Evolutionary conservation across 2,797 vertebrate genomes (phyloP).

Genomic region (Chanos chanos): DNA sequence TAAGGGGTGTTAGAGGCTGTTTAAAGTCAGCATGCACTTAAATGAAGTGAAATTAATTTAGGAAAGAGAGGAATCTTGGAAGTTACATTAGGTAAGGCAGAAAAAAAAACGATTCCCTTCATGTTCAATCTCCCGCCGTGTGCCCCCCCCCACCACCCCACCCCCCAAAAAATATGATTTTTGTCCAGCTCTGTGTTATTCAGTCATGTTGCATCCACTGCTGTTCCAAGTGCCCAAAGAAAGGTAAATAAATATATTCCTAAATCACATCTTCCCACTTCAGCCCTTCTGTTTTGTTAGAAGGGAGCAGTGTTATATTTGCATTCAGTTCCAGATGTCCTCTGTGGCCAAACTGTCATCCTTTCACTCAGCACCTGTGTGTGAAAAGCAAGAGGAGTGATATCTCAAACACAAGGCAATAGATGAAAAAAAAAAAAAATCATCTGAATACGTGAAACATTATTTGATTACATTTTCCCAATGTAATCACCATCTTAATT

Average conservation of each 20-base stretch:
- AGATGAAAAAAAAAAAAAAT: no score
- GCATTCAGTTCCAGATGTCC: no score
- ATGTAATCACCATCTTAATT: no score
- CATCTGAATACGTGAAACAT: no score
- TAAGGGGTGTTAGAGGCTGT: slow-evolving; percentile 46
- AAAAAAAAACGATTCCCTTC: slow-evolving; percentile 63
- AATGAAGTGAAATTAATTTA: slow-evolving; percentile 67
- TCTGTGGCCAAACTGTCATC: no score
- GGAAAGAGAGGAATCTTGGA: slow-evolving; percentile 64
- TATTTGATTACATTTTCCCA: no score
- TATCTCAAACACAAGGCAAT: no score
- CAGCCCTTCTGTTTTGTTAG: not conserved
- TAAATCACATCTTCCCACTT: not conserved
- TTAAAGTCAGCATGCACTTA: slow-evolving; percentile 46
- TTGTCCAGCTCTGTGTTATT: slow-evolving; percentile 37
- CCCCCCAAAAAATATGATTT: slow-evolving; percentile 40
- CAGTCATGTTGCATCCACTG: slow-evolving; percentile 20
- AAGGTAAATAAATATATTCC: slow-evolving; percentile 7
- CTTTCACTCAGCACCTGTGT: no score
- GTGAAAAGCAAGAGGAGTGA: no score
- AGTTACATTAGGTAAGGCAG: slow-evolving; percentile 59
- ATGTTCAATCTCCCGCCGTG: slow-evolving; percentile 50
- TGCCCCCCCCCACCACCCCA: no score
- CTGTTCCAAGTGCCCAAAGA: slow-evolving; percentile 8
- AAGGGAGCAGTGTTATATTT: no score